Evolutionary conservation across 2,888 invertebrate species (phyloP), one percentile per base, ranked within the genome.

Genomic region (Cactoblastis cactorum): DNA sequence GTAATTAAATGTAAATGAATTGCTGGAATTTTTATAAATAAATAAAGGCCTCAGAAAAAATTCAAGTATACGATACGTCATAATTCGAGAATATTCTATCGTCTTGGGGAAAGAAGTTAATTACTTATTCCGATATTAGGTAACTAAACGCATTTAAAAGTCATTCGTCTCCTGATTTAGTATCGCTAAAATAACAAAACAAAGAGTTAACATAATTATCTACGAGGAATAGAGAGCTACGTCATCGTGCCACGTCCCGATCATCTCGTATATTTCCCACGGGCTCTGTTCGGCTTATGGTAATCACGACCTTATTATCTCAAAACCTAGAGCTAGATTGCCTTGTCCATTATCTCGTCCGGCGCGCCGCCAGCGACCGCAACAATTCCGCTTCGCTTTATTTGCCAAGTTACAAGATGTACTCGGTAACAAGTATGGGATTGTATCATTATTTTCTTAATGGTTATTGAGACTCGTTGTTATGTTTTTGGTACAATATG

Each of bases 321-420:
- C 17, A 1, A 2, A n/a, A 9, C 28, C 8, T 34, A 33, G 19
- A 22, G 19, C 56, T 53, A 32, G 53, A 67, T 67, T 69, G 65
- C 60, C 54, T 56, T 59, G 60, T 57, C 28, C 41, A 15, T 14
- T 11, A 11, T 43, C 6, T 15, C 43, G 28, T 11, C 15, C 15
- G 28, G 17, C 28, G 43, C 28, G 28, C 58, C 56, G 59, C 59
- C 55, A 61, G 61, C 64, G 59, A 58, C 66, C 66, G 65, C 71
- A 69, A 66, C 67, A 69, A 75, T 76, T 43, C 73, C 64, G 73
- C 77, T 74, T 65, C 71, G 72, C 69, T 73, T 74, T 75, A 77
- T 80, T 81, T 74, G 74, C 71, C 60, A 67, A 65, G 66, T 64
- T 63, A 63, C 63, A 62, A 57, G 65, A 69, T 66, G 65, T 17